phyloP scores from a whole-genome alignment of 2,888 invertebrate genomes.

The Orchesellides sinensis region DNA sequence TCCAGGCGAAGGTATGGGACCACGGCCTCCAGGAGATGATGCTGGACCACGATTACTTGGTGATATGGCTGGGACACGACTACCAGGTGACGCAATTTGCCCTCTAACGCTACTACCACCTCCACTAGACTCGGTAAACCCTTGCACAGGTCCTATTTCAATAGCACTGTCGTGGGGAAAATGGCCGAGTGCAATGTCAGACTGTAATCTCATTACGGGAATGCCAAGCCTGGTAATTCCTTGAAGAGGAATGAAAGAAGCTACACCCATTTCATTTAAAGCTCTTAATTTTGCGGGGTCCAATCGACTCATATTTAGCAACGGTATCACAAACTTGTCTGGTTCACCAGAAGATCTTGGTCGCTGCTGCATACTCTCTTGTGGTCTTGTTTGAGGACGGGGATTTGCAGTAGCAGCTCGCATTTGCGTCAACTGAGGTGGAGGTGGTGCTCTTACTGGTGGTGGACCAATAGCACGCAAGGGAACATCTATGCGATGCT shows the following conservation, averaged over 20 bases:
- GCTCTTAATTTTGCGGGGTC: constrained; percentile 45
- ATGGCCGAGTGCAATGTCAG: constrained; percentile 10
- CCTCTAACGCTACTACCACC: background rate
- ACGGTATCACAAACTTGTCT: constrained; percentile 62
- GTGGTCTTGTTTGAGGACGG: background rate
- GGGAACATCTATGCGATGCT: background rate
- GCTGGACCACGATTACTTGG: background rate
- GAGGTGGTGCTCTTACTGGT: background rate
- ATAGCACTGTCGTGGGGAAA: constrained; percentile 45
- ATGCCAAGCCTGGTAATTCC: constrained; percentile 45
- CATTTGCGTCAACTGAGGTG: constrained; percentile 33
- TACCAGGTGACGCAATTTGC: too few relatives aligned
- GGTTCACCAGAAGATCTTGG: background rate
- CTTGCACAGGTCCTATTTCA: constrained; percentile 23
- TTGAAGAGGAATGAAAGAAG: constrained; percentile 66
- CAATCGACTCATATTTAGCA: constrained; percentile 68
- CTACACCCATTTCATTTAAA: constrained; percentile 70
- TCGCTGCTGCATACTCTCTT: constrained; percentile 39
- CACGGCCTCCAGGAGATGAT: background rate
- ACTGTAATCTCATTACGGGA: constrained; percentile 40
- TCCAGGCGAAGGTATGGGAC: background rate
- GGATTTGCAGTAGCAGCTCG: background rate
- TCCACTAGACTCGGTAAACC: background rate
- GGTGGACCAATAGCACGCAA: too few relatives aligned
- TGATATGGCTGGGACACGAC: background rate